Base-by-base conservation (phyloP, 2,113 vertebrate genomes). In the Malaclemys terrapin region DNA sequence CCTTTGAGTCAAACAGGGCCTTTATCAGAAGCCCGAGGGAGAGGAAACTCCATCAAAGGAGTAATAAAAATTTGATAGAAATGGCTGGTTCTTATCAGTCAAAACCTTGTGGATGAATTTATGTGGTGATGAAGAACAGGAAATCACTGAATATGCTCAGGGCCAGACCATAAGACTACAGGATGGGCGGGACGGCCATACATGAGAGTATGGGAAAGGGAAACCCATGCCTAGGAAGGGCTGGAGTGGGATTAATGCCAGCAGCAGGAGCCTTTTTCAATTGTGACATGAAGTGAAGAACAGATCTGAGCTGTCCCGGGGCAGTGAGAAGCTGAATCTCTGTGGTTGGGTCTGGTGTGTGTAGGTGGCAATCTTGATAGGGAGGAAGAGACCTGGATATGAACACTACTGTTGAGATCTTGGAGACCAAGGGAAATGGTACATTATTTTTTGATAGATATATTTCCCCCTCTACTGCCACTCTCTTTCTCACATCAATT, bases 241-340 rank as follows among this genome's bases (percentile, higher is more conserved):
- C 35, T 17, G 27, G 86, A 89, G 31, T 10, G 35, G 83, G 84
- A 31, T 2, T 31, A 29, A 42, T 20, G 29, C 69, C 79, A 85
- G 82, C 20, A 85, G 81, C 80, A 29, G 12, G 49, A 81, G 27
- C 80, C 93, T 81, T 84, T 76, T 57, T 57, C 89, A 85, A n/a
- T 1, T 52, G 9, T 38, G 75, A 4, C 8, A n/a, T 50, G 80
- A 84, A 91, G 47, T 5, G n/a, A 89, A 93, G 65, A 52, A 27
- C 52, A 47, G 31, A 72, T 38, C 17, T 62, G 90, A 56, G 10
- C 11, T 20, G 17, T 29, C 12, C 14, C 78, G 1, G 59, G 49
- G 35, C 17, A 22, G 65, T 22, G 8, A 94, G 65, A 35, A 25
- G 8, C 10, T 69, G 69, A 6, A 1, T 27, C 14, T 80, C 75